A percentile compares a stretch with the other conserved stretches of the same genome.
These are phyloP conservation scores for Drosophila pseudotalamancana DNA, from an alignment of 2,888 invertebrate species.

Conservation along the genomic window DNA sequence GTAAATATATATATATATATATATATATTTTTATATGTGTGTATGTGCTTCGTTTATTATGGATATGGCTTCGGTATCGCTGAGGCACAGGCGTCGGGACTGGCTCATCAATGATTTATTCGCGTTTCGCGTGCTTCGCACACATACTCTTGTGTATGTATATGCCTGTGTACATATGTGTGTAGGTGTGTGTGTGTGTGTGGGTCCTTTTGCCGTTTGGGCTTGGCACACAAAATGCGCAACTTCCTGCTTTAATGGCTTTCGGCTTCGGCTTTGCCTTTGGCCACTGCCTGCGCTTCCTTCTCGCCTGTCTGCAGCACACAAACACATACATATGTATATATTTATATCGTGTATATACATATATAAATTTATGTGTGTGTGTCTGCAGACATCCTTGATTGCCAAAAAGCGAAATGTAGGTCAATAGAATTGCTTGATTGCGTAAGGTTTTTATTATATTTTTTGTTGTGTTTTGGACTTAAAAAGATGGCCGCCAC, in stretches of 20 bases:
- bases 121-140: slow-evolving; percentile 70
- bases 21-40: neutral
- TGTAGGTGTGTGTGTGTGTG: slow-evolving; percentile 12
- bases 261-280: slow-evolving; percentile 45
- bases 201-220: slow-evolving; percentile 44
- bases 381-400: slow-evolving; percentile 58
- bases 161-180: slow-evolving; percentile 1
- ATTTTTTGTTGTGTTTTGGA: slow-evolving; percentile 16
- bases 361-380: neutral
- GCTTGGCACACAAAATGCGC: slow-evolving; percentile 66
- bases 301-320: slow-evolving; percentile 30
- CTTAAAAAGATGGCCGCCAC: slow-evolving; percentile 11
- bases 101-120: slow-evolving; percentile 76
- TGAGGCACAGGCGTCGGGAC: slow-evolving; percentile 21
- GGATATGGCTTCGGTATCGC: slow-evolving; percentile 33
- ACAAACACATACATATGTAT: slow-evolving; percentile 5
- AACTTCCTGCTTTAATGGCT: slow-evolving; percentile 74
- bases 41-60: slow-evolving; percentile 29
- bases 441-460: slow-evolving; percentile 54
- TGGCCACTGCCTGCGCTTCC: slow-evolving; percentile 38
- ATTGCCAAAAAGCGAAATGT: slow-evolving; percentile 67
- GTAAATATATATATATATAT: slow-evolving; percentile 10
- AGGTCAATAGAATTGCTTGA: slow-evolving; percentile 68
- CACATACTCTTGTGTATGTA: slow-evolving; percentile 10
- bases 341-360: neutral